Evolutionary conservation across 2,113 vertebrate genomes (phyloP), one percentile per base, ranked within the genome.

Genomic region (Dicaeum eximium): DNA sequence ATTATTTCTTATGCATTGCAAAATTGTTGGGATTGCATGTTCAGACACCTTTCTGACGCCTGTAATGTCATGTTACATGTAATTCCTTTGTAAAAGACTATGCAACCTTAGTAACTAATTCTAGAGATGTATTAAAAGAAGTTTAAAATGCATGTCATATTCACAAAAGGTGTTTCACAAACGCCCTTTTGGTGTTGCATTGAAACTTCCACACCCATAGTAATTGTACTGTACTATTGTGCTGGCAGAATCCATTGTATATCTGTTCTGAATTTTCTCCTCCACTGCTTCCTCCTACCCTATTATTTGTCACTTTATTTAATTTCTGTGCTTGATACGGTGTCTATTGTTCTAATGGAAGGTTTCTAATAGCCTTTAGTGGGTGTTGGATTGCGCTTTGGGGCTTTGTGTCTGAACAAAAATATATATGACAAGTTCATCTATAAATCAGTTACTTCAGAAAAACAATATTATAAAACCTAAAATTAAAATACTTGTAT

Each of bases 231-330:
- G 44, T 58, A 72, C 24, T 35, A 11, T 18, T 60, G 47, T 47
- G 13, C 47, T 89, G 66, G 48, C 87, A 69, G 73, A 84, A 92
- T 31, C n/a, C 35, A 69, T 37, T 75, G 13, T 47, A n/a, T 73
- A 82, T 82, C 94, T 83, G 80, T 74, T 92, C 61, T 67, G 54
- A 92, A 82, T 96, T 93, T 88, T 93, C 65, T 70, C 64, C 56
- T 94, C 64, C 67, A 75, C 45, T 89, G 37, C 66, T 86, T 89
- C 66, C 57, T 82, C 35, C 37, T 53, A 74, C 48, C 44, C 71
- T 94, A 40, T 79, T 86, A 93, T 95, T 96, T 96, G 57, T 90
- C 51, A 81, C 37, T 89, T 96, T 92, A 77, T 95, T 79, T 91
- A 93, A 93, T 96, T 84, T 66, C 56, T 85, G 3, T 72, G 45